Evolutionary conservation across 2,113 vertebrate genomes (phyloP), one percentile per base, ranked within the genome.

Genomic region (Mus pahari): DNA sequence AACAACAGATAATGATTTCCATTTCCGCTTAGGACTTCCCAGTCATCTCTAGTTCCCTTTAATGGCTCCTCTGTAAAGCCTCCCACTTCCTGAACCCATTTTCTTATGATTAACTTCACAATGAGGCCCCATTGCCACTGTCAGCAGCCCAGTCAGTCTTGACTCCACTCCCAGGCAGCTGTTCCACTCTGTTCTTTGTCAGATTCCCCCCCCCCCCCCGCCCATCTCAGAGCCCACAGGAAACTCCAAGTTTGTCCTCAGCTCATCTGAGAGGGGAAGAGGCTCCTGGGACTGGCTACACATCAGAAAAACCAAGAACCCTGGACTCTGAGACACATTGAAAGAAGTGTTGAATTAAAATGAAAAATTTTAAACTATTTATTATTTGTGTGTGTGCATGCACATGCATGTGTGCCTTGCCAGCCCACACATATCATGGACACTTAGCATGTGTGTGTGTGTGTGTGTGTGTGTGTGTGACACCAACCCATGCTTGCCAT

Each of bases 1-100:
- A 93, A 33, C 92, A 95, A 50, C 62, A 55, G 20, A 84, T 84
- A 95, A 48, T 58, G 83, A 90, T 82, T 75, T 75, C 50, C 26
- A 33, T 73, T 83, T 84, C 92, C 8, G 0, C 24, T 79, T 10
- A 19, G 70, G 31, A 39, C 55, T 83, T 89, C 90, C 91, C 45
- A 28, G 1, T 50, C 39, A 62, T 68, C 82, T 68, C 88, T 11
- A 1, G 48, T 42, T 70, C 62, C 84, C 12, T 31, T 89, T 58
- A 74, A 78, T 39, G 48, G 48, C 16, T 60, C 78, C 42, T 60
- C 96, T 75, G 82, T 87, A 70, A 60, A 89, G 74, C 19, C 19
- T 58, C 36, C 28, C 0, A 83, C 92, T 95, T 92, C 91, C 82
- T 42, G 89, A 81, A 86, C 81, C 73, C 81, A 60, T 68, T 86